phyloP scores from a whole-genome alignment of 2,888 invertebrate genomes.

The Nomada hirtipes region DNA sequence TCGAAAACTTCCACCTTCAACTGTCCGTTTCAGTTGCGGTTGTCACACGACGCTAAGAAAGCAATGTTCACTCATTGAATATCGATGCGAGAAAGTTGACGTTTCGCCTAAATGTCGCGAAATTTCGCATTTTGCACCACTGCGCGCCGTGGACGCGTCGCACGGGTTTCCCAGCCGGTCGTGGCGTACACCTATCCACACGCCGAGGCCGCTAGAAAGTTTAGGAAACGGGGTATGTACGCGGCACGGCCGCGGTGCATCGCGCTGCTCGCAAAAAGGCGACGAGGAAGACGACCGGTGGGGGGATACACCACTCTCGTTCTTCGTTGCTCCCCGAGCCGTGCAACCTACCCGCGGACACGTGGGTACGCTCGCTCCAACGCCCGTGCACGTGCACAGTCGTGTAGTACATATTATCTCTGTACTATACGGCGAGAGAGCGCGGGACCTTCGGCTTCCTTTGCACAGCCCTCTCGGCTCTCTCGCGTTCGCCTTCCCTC shows the following conservation, averaged over 20 bases:
- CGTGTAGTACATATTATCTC: conserved; percentile 53
- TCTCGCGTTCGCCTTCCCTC: conserved; percentile 58
- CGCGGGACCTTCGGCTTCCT: conserved; percentile 72
- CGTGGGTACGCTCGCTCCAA: conserved; percentile 33
- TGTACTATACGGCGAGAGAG: conserved; percentile 58
- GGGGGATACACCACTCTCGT: conserved; percentile 45
- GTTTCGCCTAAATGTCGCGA: too few relatives aligned
- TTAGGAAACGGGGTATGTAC: conserved; percentile 45
- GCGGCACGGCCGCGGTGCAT: conserved; percentile 38
- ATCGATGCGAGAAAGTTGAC: too few relatives aligned
- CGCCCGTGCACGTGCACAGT: conserved; percentile 35
- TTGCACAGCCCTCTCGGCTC: conserved; percentile 66
- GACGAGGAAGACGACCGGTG: conserved; percentile 5
- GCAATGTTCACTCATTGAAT: too few relatives aligned
- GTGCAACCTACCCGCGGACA: conserved; percentile 54
- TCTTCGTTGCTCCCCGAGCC: conserved; percentile 1
- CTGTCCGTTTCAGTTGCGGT: too few relatives aligned
- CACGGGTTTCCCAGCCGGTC: conserved; percentile 40
- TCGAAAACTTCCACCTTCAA: too few relatives aligned
- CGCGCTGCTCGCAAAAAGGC: conserved; percentile 3
- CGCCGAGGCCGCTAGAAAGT: conserved; percentile 49
- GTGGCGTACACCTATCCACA: background rate
- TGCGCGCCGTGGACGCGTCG: conserved; percentile 8
- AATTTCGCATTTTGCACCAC: too few relatives aligned
- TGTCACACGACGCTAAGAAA: too few relatives aligned